Base-by-base conservation (phyloP, 2,888 invertebrate genomes). In the Lasiommata megera region DNA sequence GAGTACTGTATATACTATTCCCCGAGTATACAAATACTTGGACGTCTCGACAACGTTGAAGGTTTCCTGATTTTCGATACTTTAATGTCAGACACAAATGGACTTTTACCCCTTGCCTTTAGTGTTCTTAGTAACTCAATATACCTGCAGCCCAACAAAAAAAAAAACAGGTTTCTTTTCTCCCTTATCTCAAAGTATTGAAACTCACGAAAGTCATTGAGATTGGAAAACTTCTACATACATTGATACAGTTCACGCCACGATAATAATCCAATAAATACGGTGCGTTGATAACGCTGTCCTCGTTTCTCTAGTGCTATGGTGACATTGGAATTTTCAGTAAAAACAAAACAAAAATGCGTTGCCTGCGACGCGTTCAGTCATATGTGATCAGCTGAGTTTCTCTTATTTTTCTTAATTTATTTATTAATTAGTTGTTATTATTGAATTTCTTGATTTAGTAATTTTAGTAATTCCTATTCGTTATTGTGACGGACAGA, bases 401-500 rank as follows among this genome's bases (percentile, higher is more conserved):
- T 28, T 29, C 8, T 29, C 28, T 44, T 44, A 1, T n/a, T 29
- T 31, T 46, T 31, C 11, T 34, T 41, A 8, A 14, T 50, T 50
- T 38, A 23, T 40, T 47, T 18, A 23, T 51, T 51, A 11, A 38
- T 50, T 38, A 50, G 37, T 38, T 52, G 31, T 52, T 41, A 41
- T 34, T 16, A 14, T 41, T 41, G 11, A 16, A 23, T 18, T 43
- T 23, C 23, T 23, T 23, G 5, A 23, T 18, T 18, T 48, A 36
- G 29, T 40, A 6, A 28, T 14, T 6, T 37, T 51, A 51, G 37
- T 38, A 37, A 16, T 38, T 41, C 37, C 38, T 52, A 52, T 31
- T 31, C 28, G 11, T 29, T 16, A 41, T 41, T 53, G 43, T 53
- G 53, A 53, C 43, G 58, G 54, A 54, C 50, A 51, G 54, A 61